Evolutionary conservation across 2,797 vertebrate species (phyloP).

Genomic region (Gymnocypris eckloni): DNA sequence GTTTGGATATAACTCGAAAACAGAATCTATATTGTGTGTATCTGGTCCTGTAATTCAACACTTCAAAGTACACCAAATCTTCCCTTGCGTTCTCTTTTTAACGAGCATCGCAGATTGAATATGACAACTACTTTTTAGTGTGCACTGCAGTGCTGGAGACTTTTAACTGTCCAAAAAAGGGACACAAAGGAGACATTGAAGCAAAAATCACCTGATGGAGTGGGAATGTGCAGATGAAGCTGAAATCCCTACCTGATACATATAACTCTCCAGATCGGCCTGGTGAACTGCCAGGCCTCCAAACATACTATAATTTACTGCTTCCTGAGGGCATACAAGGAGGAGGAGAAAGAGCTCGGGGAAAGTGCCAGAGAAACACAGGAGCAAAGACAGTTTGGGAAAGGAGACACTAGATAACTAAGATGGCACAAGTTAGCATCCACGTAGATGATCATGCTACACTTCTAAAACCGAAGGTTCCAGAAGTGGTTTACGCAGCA

Average conservation of each 20-base stretch:
- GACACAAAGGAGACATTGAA: constrained; percentile 47
- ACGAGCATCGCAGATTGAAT: not conserved
- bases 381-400: constrained; percentile 2
- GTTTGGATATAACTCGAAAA: not conserved
- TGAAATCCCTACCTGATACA: constrained; percentile 52
- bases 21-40: not conserved
- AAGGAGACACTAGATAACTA: not conserved
- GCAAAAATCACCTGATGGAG: constrained; percentile 36
- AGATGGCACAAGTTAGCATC: not conserved
- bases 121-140: constrained; percentile 26
- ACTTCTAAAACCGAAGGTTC: not conserved
- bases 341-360: constrained; percentile 13
- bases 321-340: constrained; percentile 50
- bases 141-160: not conserved
- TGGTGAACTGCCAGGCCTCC: constrained; percentile 43
- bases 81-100: not conserved
- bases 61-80: not conserved
- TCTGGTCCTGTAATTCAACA: not conserved
- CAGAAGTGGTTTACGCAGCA: not conserved
- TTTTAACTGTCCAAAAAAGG: constrained; percentile 13
- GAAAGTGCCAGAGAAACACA: constrained; percentile 22
- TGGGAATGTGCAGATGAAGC: constrained; percentile 53
- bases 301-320: constrained; percentile 55
- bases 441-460: not conserved
- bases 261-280: constrained; percentile 50